These are phyloP conservation scores for Fulica atra DNA, from an alignment of 2,113 vertebrate genomes.

Conservation along the genomic window DNA sequence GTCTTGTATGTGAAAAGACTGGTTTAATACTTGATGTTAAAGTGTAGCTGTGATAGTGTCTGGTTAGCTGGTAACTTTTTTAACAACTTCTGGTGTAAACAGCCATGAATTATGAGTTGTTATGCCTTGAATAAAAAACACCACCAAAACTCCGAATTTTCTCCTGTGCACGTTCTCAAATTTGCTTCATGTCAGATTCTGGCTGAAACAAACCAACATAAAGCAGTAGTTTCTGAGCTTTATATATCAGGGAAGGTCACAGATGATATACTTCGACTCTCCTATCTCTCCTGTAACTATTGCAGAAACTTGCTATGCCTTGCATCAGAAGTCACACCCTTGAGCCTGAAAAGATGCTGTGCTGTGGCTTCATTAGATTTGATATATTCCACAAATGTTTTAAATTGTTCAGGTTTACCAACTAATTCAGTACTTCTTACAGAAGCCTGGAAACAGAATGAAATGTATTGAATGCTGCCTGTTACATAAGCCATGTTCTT, in stretches of 20 bases:
- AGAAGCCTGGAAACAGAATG: background rate
- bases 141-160: too few relatives aligned
- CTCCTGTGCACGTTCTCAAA: background rate
- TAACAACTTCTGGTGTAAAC: background rate
- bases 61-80: background rate
- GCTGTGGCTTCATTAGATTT: background rate
- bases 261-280: fast-evolving
- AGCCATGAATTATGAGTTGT: background rate
- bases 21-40: background rate
- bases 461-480: background rate
- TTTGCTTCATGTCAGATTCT: background rate
- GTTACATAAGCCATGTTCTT: background rate
- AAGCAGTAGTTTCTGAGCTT: too few relatives aligned
- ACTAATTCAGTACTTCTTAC: background rate
- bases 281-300: background rate
- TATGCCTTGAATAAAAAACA: background rate
- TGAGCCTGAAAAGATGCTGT: background rate
- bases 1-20: background rate
- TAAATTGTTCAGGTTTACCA: background rate
- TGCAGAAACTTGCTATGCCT: background rate
- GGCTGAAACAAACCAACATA: background rate
- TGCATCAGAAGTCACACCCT: background rate
- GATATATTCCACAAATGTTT: background rate
- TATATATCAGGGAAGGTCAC: background rate
- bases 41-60: background rate